Percentiles rank a stretch among this genome's conserved stretches.
These are phyloP conservation scores for Stenichneumon culpator DNA, from an alignment of 2,888 invertebrate species.

Conservation along the genomic window DNA sequence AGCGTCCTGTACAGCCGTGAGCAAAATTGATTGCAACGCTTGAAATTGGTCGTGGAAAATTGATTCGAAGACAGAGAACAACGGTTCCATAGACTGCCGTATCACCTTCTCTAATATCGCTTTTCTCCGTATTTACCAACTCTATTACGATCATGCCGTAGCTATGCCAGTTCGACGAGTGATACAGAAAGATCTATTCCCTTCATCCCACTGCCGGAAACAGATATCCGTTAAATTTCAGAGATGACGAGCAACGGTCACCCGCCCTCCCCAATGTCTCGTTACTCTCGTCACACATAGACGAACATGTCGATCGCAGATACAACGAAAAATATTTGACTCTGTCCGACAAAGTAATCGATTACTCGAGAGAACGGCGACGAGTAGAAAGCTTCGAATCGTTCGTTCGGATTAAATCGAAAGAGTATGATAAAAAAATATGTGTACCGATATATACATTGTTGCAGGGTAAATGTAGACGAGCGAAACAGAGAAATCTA, in stretches of 20 bases:
- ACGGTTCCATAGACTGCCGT: background rate
- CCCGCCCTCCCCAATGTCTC: background rate
- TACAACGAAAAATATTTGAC: background rate
- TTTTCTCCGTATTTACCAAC: constrained; percentile 11
- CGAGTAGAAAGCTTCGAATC: constrained; percentile 8
- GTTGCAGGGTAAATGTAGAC: constrained; percentile 16
- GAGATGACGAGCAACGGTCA: background rate
- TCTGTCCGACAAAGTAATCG: constrained; percentile 9
- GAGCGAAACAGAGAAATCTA: constrained; percentile 29
- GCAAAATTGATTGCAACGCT: background rate
- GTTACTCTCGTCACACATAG: background rate
- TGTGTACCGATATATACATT: background rate
- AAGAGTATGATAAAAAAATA: constrained; percentile 38
- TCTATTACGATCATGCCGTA: background rate
- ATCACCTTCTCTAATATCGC: constrained; percentile 5
- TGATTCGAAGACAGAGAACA: background rate
- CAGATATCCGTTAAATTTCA: constrained; percentile 5
- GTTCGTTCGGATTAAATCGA: constrained; percentile 52
- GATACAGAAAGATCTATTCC: background rate
- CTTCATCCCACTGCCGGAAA: background rate
- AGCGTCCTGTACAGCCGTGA: background rate
- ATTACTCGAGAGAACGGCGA: constrained; percentile 1
- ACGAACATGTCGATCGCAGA: constrained; percentile 12
- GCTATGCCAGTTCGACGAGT: background rate
- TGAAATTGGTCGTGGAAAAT: background rate